These are phyloP conservation scores for Epizoanthus illoricatus DNA, from an alignment of 92 coral and sea anemone genomes.

Conservation along the genomic window DNA sequence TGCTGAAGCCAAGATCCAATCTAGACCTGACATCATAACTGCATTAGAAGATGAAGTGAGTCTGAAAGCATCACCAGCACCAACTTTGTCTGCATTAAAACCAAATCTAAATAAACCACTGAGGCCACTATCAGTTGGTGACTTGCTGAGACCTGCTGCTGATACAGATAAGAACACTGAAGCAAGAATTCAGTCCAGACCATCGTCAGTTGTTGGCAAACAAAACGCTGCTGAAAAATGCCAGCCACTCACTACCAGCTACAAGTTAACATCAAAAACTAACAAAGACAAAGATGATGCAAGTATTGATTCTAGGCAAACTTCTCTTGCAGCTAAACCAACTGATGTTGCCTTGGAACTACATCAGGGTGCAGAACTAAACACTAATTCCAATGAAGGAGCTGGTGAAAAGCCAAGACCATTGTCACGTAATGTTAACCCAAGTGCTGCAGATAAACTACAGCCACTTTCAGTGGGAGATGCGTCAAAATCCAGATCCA, in stretches of 20 bases:
- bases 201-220: too few relatives aligned
- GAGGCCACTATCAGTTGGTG: conserved; percentile 28
- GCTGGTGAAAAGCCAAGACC: background rate
- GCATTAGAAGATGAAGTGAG: background rate
- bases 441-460: background rate
- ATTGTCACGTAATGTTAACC: background rate
- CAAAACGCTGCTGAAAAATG: too few relatives aligned
- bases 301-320: background rate
- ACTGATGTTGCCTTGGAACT: background rate
- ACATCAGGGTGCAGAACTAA: background rate
- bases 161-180: background rate
- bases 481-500: conserved; percentile 2
- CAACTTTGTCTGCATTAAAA: conserved; percentile 17
- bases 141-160: conserved; percentile 7
- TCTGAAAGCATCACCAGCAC: background rate
- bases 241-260: background rate
- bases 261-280: too few relatives aligned
- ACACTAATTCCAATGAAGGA: background rate
- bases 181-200: background rate
- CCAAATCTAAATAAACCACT: conserved; percentile 22
- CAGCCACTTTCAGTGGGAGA: conserved; percentile 31
- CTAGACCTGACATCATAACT: background rate
- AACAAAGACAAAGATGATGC: background rate
- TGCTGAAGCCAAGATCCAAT: conserved; percentile 6
- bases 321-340: background rate